Base-by-base conservation (phyloP, 2,888 invertebrate species). In the Caenorhabditis wallacei region DNA sequence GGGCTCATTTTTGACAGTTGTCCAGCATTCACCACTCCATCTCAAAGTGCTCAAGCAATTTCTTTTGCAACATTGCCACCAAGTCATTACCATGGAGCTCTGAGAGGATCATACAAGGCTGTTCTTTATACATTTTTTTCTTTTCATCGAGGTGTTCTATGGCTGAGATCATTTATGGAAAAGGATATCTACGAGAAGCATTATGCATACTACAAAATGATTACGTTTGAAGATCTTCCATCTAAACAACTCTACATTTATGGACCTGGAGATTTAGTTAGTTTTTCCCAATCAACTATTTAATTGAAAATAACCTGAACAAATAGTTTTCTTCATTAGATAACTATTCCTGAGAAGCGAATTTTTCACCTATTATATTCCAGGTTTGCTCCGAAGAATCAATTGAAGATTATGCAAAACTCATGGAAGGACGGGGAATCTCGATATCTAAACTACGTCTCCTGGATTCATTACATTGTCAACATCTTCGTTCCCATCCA, bases 391-490 rank as follows among this genome's bases (percentile, higher is more conserved):
- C 87, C 1, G 84, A 84, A 54, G 84, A 85, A 35, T 87, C 87
- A 35, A 87, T 87, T 40, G 84, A 84, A 66, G 72, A 68, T 5
- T 87, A 82, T 43, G 82, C 82, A 20, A 48, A 53, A n/a, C 43
- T 70, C 5, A 84, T 82, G 84, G 80, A 84, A 24, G 13, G 56
- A 18, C 78, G 79, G 4, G 80, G 80, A 51, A 53, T 82, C 30
- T 57, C 70, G 1, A 76, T 85, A 8, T 78, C 74, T 13, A 85
- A 82, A 66, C 37, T 75, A 20, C 71, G 82, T 5, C 46, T 94
- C 94, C 94, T 95, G 75, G 94, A 94, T 89, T 95, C 95, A 11
- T 94, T 94, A n/a, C 95, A 95, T 92, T 95, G 95, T 0, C 94
- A 95, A 89, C 95, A 95, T 20, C 61, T 83, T 11, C 93, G 94